Evolutionary conservation across 2,888 invertebrate genomes (phyloP), one percentile per base, ranked within the genome.

Genomic region (Idaea dimidiata): DNA sequence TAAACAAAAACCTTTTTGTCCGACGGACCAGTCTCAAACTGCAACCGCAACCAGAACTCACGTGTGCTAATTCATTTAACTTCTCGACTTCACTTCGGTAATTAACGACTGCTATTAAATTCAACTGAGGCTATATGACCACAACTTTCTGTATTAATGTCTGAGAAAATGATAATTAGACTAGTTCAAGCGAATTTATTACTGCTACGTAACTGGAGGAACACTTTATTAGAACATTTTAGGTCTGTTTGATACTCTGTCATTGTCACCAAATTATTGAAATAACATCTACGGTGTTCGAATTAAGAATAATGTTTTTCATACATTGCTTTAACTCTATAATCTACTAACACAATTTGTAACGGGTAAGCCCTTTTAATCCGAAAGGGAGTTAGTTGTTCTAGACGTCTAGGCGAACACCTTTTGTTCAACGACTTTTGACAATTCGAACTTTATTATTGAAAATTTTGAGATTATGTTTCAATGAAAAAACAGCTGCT

Each of bases 121-220:
- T 43, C 43, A 43, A 43, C 43, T 43, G 43, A 43, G 43, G 43
- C 43, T 43, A 43, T 43, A 43, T 43, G 43, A 43, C 43, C 43
- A 14, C 14, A 43, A 43, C 10, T 43, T 43, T 43, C 43, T 14
- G 14, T 43, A 43, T 43, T 43, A 43, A 43, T 43, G 43, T 43
- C 43, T 10, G 10, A 14, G 43, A 43, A 43, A 43, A 43, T 43
- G 43, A 43, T 43, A 43, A 43, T 43, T 43, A 43, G 43, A 43
- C 43, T 43, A 43, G 14, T 43, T 43, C 43, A 8, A 14, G 43
- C 43, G 43, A 43, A 43, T 43, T 43, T 43, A 43, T 43, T 43
- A 43, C 43, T 43, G 43, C 10, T 43, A 43, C 43, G 43, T 8
- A 14, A 10, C 10, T 3, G 43, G 43, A 43, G 5, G 14, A 14